Evolutionary conservation across 2,797 vertebrate genomes (phyloP), one percentile per base, ranked within the genome.

Genomic region (Clarias fuscus): DNA sequence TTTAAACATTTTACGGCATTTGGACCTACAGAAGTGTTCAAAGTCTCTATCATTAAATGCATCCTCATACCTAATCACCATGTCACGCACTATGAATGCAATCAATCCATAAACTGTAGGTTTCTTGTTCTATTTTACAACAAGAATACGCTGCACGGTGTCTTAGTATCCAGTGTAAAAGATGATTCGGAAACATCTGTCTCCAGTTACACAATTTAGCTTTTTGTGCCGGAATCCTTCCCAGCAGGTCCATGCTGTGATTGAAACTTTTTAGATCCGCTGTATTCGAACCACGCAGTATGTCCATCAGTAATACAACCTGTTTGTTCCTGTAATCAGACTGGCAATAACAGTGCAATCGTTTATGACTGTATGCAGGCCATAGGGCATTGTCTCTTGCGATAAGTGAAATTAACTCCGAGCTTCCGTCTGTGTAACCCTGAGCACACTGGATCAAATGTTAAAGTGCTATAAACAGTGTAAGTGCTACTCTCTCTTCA

Each of bases 391-490:
- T 2, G 43, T 33, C 8, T 68, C 64, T 78, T 37, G 48, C 10
- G 56, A 61, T 83, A 62, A 61, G 11, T 56, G 30, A 58, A 70
- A 78, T 75, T 56, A 82, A 68, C 59, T n/a, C 30, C 18, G 4
- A 75, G 61, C 67, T 72, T 87, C 43, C 27, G 10, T 80, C 30
- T 82, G 64, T 72, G 76, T 67, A 86, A 81, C 82, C 82, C 70
- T 30, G 89, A 88, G 90, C 88, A 84, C 78, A 81, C 86, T 89
- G 90, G 92, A 88, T 89, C 86, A 88, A 83, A 92, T 88, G 88
- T 72, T 27, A 61, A 56, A 88, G 86, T 91, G 89, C 88, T 91
- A 90, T 92, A 90, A 92, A 90, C 88, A 90, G 72, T 68, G 72
- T 30, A 61, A 80, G 80, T 65, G 62, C n/a, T 72, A 33, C 64